Evolutionary conservation across 2,888 invertebrate genomes (phyloP), one percentile per base, ranked within the genome.

Genomic region (Tachina fera): DNA sequence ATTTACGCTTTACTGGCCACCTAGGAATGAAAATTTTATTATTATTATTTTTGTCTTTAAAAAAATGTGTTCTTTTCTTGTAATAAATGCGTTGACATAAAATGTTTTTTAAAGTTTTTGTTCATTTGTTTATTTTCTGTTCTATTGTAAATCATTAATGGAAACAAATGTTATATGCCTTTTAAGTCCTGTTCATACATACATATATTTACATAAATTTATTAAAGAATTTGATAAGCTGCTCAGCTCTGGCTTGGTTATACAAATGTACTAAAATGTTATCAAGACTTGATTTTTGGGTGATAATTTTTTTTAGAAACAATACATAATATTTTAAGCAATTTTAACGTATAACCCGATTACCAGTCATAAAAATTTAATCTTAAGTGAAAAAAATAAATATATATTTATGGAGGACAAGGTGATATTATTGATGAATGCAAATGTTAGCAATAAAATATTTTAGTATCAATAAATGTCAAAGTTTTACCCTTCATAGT

Each of bases 1-100:
- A 90, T 91, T 90, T 88, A 91, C 90, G 91, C 91, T 91, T 88
- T 89, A 90, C 89, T 91, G 91, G 84, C 92, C 91, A 91, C 91
- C 91, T 90, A 89, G 89, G 90, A 88, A 91, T 87, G 70, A 4
- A 31, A 81, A 31, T 53, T 19, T 58, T 16, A n/a, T n/a, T n/a
- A n/a, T 60, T 61, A 11, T 41, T 22, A 39, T 19, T 70, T 11
- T 80, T 68, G 31, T 8, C 14, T 16, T 10, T n/a, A n/a, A 53
- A 51, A 71, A 63, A 22, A 31, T 16, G 53, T 63, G 49, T 65
- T 43, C 45, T 77, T 71, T 84, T 68, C 68, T 74, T 79, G 11
- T 67, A 79, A 68, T 78, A 70, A 84, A 84, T 79, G 81, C 77
- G 85, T 81, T 81, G 84, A 82, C 81, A 85, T 58, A 47, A 56